Conservation (phyloP, 2,113 vertebrate genomes). For the Sinocyclocheilus rhinocerous region DNA sequence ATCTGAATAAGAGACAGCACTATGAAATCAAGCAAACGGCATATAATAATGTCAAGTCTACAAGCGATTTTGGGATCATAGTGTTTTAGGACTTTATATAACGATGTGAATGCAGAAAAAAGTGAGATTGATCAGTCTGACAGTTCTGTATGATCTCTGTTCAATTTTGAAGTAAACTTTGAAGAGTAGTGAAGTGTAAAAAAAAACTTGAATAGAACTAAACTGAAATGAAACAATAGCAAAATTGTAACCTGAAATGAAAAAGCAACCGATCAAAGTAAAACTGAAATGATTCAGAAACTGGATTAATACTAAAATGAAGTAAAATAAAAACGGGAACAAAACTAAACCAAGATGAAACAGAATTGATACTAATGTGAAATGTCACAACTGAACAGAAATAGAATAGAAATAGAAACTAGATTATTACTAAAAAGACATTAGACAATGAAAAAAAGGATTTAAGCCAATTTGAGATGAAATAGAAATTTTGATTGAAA, state of each 20-base stretch:
- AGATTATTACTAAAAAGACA: background rate
- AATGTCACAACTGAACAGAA: background rate
- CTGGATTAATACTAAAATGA: background rate
- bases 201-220: background rate
- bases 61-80: background rate
- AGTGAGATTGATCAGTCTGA: background rate
- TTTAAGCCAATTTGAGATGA: background rate
- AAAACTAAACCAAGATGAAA: background rate
- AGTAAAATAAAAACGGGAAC: background rate
- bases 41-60: background rate
- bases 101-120: background rate
- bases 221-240: background rate
- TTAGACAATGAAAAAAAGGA: background rate
- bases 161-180: background rate
- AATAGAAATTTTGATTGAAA: background rate
- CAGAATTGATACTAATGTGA: background rate
- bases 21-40: background rate
- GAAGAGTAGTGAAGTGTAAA: background rate
- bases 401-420: background rate
- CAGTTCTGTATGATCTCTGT: background rate
- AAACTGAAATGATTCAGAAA: background rate
- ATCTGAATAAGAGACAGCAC: background rate
- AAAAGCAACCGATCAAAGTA: background rate
- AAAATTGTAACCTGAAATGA: background rate
- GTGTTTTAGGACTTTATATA: background rate